Base-by-base conservation (phyloP, 2,888 invertebrate genomes). In the Crematogaster levior region DNA sequence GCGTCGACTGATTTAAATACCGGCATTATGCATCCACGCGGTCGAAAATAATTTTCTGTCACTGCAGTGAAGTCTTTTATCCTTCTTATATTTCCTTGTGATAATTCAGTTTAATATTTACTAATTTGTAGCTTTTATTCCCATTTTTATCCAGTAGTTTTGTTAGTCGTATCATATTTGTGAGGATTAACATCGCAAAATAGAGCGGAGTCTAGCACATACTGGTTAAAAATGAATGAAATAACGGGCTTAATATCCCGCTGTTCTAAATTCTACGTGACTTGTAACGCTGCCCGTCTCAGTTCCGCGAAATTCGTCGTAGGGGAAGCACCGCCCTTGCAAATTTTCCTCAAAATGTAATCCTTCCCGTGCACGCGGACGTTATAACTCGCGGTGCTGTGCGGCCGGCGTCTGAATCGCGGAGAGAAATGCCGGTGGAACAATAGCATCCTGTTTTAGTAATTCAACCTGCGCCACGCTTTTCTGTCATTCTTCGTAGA, bases 321-420 rank as follows among this genome's bases (percentile, higher is more conserved):
- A 56, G 30, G 53, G 70, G 70, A 79, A 79, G 56, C 56, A 56
- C 70, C 70, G 77, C 56, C 56, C 70, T 79, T 79, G 77, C 77
- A 79, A 79, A 79, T 79, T 79, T 79, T 79, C 77, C 77, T 79
- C 77, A 79, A 79, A 79, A 79, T 79, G 70, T 79, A 79, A 79
- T 79, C 77, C 77, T 70, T 79, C 40, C 77, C 70, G 34, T 79
- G 48, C 43, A 70, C 27, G 80, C 34, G 65, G 77, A 77, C 37
- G 65, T 75, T 65, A 82, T 82, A 82, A 82, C 82, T 82, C 60
- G 77, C 77, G 72, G 66, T 70, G 65, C 70, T 70, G 56, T 80
- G 61, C 80, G 51, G 77, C 77, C 80, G 61, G 61, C 80, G 61
- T 83, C 80, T 72, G 80, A 83, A 80, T 83, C 70, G 68, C 61